These are phyloP conservation scores for Corvus moneduloides DNA, from an alignment of 2,113 vertebrate genomes.

Conservation along the genomic window DNA sequence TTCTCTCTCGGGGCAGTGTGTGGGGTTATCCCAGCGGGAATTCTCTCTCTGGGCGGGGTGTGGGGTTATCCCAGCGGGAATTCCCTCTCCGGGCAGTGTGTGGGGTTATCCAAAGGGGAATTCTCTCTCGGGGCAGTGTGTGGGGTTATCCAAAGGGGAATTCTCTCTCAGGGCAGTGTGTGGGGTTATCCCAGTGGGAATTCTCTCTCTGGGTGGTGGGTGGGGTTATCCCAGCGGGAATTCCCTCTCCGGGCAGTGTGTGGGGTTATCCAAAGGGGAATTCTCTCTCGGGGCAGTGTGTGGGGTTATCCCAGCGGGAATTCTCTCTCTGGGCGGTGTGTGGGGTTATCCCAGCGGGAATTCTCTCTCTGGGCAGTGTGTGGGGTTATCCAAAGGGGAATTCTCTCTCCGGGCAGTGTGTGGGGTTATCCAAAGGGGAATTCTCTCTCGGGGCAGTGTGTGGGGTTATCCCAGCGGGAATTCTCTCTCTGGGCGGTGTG, in stretches of 20 bases:
- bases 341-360: background rate
- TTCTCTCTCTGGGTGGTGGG: no score
- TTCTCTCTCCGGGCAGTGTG: constrained; percentile 64
- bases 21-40: no score
- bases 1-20: constrained; percentile 63
- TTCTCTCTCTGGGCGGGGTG: background rate
- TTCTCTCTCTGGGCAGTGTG: constrained; percentile 58
- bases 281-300: background rate
- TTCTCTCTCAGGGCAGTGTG: constrained; percentile 64
- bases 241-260: constrained; percentile 62
- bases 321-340: constrained; percentile 64
- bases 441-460: no score
- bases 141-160: rapidly evolving
- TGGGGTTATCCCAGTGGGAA: constrained; percentile 13
- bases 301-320: rapidly evolving
- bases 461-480: background rate
- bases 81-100: constrained; percentile 64
- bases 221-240: background rate
- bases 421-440: constrained; percentile 9
- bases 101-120: background rate
- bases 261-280: rapidly evolving
- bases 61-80: rapidly evolving
- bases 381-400: rapidly evolving
- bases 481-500: constrained; percentile 63
- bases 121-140: constrained; percentile 58